Base-by-base conservation (phyloP, 2,888 invertebrate genomes). In the Agonum fuliginosum region DNA sequence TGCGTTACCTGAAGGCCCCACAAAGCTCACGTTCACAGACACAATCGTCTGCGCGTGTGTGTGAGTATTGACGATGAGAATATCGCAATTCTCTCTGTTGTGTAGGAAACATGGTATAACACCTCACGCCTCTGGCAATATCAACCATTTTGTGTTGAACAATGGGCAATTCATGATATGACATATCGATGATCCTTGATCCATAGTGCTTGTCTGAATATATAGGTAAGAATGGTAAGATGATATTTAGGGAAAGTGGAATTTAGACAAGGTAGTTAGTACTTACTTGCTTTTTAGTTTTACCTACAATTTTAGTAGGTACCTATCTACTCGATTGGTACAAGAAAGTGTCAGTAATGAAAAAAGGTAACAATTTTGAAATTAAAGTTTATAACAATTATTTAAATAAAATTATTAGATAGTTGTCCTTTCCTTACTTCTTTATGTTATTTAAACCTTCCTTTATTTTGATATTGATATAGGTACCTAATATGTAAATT, bases 41-140 rank as follows among this genome's bases (percentile, higher is more conserved):
- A 41, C 6, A 4, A 19, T 37, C 19, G 20, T 67, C 34, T 62
- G 34, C 62, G 62, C 62, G 34, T 62, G 62, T 30, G 58, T 58
- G 30, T 58, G 24, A 30, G 34, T 67, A 37, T 67, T 41, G 37
- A 41, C 6, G 67, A 41, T 41, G 41, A 14, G 67, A 41, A 41
- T 67, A 37, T 37, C 41, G 41, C 67, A 67, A 67, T 67, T 67
- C 67, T 6, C 27, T 54, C 30, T 62, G 58, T 62, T 62, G 41
- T 67, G 22, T 67, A 67, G 41, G 65, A 67, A 46, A 58, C 58
- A 58, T 20, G 65, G 67, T 19, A 67, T 22, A 37, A 67, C 67
- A 41, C 67, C 67, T 67, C 12, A 67, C 67, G 67, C 67, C 67
- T 67, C 12, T 8, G 8, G 67, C 41, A 20, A 67, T 67, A 22